Conservation (phyloP, 2,113 vertebrate species). For the Chloebia gouldiae region DNA sequence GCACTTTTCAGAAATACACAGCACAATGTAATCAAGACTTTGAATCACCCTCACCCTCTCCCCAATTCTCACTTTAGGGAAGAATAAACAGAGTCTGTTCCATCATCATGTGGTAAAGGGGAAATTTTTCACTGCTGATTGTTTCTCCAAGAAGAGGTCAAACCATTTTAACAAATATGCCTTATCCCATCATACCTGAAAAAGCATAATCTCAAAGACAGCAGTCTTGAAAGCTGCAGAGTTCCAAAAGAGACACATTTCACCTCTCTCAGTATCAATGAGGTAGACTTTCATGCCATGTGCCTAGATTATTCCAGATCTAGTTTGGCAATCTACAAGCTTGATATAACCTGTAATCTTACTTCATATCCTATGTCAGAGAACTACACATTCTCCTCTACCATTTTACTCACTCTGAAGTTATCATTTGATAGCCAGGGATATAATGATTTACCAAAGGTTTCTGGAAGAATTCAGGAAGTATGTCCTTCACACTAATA, state of each 20-base stretch:
- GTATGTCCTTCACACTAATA: background rate
- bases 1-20: background rate
- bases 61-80: background rate
- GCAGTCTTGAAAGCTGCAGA: background rate
- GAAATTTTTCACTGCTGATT: background rate
- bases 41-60: background rate
- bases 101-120: background rate
- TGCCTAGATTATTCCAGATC: background rate
- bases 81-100: background rate
- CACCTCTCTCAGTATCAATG: background rate
- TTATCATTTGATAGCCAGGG: background rate
- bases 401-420: background rate
- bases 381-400: background rate
- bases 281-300: background rate
- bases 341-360: background rate
- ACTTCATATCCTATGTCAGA: background rate
- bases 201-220: background rate
- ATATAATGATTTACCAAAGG: background rate
- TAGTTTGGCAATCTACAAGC: background rate
- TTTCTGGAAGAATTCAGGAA: background rate
- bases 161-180: background rate
- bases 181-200: background rate
- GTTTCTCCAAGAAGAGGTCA: background rate
- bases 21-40: background rate
- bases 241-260: background rate